phyloP scores from a whole-genome alignment of 2,797 vertebrate species.

The Gymnodraco acuticeps region DNA sequence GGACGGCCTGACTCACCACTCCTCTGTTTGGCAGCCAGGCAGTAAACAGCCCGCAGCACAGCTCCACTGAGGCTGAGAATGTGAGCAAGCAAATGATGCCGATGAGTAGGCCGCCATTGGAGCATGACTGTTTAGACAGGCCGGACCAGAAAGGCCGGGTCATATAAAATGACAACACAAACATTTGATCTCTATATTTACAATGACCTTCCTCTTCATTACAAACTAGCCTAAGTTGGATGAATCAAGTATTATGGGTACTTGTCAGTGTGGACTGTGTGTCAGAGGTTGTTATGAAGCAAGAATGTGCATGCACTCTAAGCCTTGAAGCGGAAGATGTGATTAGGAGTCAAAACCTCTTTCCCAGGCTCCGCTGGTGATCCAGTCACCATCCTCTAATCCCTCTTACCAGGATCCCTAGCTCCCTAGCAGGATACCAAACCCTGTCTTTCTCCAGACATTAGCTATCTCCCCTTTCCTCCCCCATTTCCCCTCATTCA shows the following conservation, averaged over 20 bases:
- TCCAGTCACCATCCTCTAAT: conserved; percentile 71
- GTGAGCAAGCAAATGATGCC: conserved; percentile 45
- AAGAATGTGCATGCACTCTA: conserved; percentile 10
- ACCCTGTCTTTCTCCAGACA: conserved; percentile 12
- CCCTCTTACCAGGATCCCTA: conserved; percentile 59
- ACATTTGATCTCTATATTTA: conserved; percentile 1
- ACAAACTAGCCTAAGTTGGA: neutral
- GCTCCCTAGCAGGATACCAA: conserved; percentile 41
- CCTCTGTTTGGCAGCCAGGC: conserved; percentile 59
- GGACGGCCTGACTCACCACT: conserved; percentile 59
- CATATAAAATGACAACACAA: conserved; percentile 15
- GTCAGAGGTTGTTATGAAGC: neutral
- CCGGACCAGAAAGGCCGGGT: conserved; percentile 22
- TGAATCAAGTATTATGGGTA: neutral
- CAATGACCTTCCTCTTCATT: neutral
- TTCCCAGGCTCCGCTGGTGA: conserved; percentile 47
- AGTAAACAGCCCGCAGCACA: conserved; percentile 63
- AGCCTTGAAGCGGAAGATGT: neutral
- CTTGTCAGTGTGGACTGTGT: neutral
- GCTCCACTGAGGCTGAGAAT: conserved; percentile 52
- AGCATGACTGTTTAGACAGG: conserved; percentile 49
- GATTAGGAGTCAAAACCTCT: conserved; percentile 13
- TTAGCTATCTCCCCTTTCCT: conserved; percentile 1
- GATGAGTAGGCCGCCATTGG: conserved; percentile 29
- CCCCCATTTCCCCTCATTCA: conserved; percentile 14